Base-by-base conservation (phyloP, 2,797 vertebrate genomes). In the Dryobates pubescens region DNA sequence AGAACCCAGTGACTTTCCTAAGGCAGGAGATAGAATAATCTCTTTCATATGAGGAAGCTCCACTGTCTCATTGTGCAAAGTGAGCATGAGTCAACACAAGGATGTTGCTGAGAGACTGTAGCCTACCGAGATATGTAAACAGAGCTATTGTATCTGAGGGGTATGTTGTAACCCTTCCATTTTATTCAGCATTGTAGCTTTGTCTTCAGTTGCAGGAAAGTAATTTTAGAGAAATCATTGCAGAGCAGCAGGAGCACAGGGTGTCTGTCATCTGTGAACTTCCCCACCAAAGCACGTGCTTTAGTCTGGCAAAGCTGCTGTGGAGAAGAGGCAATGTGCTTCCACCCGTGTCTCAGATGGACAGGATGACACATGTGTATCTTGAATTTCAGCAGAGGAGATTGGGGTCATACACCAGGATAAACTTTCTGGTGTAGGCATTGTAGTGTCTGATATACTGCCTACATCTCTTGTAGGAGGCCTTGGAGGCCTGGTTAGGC, bases 41-140 rank as follows among this genome's bases (percentile, higher is more conserved):
- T 72, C 49, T 89, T 91, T 68, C 23, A 54, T 89, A 26, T 86
- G 69, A 86, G 82, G 89, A 94, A 95, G 7, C 63, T 76, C 82
- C 75, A 84, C 95, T 94, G 74, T 95, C 89, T 88, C 38, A 12
- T 72, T 90, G 78, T 85, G 79, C 53, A 79, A 85, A 87, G 82
- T 27, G 79, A 36, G 22, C 20, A 2, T 91, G 86, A 89, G 82
- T 94, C 92, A 95, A 58, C 49, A 7, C 68, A 86, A 89, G 91
- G 56, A 19, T 88, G 70, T 73, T 88, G 67, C 72, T 81, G 61
- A 82, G 84, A 90, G 53, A 91, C 92, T 59, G 43, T 84, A 45
- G 36, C 3, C 4, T 89, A 75, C 54, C 0, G 15, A 83, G 59
- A 78, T 63, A 17, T 67, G 49, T 79, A 86, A 92, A 91, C 54